Percentiles rank a stretch among this genome's conserved stretches.
Conservation (phyloP, 2,888 invertebrate species). For the Watsonalla binaria region DNA sequence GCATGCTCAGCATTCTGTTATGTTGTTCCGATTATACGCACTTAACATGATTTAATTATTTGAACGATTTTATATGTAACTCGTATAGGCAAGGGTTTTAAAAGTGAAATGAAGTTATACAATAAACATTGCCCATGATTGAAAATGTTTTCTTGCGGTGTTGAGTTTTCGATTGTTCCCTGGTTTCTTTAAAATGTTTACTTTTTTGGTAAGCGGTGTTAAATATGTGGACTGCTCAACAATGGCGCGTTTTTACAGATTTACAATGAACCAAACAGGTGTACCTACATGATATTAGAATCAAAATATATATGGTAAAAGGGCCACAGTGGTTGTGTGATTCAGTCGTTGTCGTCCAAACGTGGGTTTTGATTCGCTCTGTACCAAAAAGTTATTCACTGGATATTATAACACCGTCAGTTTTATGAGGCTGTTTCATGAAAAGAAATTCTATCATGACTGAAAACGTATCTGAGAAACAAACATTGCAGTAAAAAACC, state of each 20-base stretch:
- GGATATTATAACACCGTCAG: too few species aligned
- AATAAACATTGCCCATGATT: slow-evolving; percentile 11
- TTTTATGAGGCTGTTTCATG: too few species aligned
- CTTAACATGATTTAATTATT: background rate
- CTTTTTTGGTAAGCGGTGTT: slow-evolving; percentile 48
- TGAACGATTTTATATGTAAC: background rate
- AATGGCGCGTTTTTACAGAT: slow-evolving; percentile 22
- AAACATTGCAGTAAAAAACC: too few species aligned
- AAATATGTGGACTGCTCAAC: slow-evolving; percentile 53
- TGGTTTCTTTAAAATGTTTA: slow-evolving; percentile 8
- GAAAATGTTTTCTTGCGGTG: slow-evolving; percentile 42
- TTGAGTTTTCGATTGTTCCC: slow-evolving; percentile 70
- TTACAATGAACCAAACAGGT: slow-evolving; percentile 12
- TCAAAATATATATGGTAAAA: too few species aligned
- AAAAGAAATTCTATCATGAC: too few species aligned
- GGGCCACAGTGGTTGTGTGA: too few species aligned
- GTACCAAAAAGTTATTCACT: too few species aligned
- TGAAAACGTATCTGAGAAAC: too few species aligned
- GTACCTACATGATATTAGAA: background rate
- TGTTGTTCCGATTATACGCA: background rate
- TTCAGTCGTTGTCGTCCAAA: too few species aligned
- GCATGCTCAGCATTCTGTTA: slow-evolving; percentile 38
- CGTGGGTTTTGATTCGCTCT: too few species aligned
- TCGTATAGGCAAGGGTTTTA: background rate
- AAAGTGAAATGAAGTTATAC: slow-evolving; percentile 3